These are phyloP conservation scores for Scylla paramamosain DNA, from an alignment of 1,140 invertebrate species.

Conservation along the genomic window DNA sequence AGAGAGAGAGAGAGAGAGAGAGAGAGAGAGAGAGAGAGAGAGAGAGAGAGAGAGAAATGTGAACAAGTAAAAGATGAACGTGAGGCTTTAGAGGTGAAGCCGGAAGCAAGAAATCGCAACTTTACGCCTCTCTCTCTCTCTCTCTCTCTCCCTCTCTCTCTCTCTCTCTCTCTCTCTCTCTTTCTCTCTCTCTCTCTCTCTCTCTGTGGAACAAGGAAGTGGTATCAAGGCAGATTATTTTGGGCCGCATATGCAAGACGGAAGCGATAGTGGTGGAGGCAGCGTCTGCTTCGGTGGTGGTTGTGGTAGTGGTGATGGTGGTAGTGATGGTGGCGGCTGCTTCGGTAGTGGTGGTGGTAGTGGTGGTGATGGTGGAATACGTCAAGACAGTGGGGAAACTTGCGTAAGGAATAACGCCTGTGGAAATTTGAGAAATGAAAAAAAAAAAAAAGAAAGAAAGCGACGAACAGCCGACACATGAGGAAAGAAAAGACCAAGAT, in stretches of 20 bases:
- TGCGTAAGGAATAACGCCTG: too few relatives aligned
- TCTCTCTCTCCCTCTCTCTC: slow-evolving; percentile 52
- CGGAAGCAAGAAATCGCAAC: too few relatives aligned
- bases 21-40: slow-evolving; percentile 3
- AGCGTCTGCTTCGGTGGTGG: not conserved
- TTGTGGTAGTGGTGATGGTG: not conserved
- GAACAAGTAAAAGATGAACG: too few relatives aligned
- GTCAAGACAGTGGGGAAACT: too few relatives aligned
- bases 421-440: not conserved
- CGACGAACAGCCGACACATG: not conserved
- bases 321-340: not conserved
- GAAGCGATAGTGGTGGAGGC: not conserved
- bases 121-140: slow-evolving; percentile 50
- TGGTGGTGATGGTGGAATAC: too few relatives aligned
- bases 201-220: not conserved
- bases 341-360: too few relatives aligned
- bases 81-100: too few relatives aligned
- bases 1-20: not conserved
- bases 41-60: not conserved
- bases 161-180: slow-evolving; percentile 58
- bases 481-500: not conserved
- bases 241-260: not conserved
- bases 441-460: not conserved
- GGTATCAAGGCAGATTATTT: not conserved
- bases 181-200: slow-evolving; percentile 47